Base-by-base conservation (phyloP, 2,113 vertebrate species). In the Acrocephalus kingi region DNA sequence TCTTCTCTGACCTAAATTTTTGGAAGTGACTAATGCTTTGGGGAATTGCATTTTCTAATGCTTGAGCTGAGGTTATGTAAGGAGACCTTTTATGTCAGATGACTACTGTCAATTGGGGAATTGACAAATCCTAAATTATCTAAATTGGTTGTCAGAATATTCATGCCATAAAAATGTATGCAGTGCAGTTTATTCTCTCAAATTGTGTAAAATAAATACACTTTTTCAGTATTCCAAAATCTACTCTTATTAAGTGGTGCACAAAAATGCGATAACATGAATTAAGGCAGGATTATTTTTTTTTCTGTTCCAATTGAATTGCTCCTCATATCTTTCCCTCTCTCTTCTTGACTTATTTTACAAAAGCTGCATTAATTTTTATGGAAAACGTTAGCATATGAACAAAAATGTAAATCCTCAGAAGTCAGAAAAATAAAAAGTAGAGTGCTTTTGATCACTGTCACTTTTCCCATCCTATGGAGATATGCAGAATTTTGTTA, bases 1-100 rank as follows among this genome's bases (percentile, higher is more conserved):
- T 89, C 43, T 72, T 87, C 71, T 91, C 87, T 95, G 93, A 94
- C 94, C 91, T 94, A 71, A 83, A 85, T 96, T 93, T 95, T 94
- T 49, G 5, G 31, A 91, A 91, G 69, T 63, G 72, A 69, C 35
- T 90, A 80, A 90, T 76, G 51, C 90, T 93, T 85, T 58, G 39
- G 78, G 78, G 90, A 67, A 80, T 51, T 90, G 63, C 16, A 39
- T 90, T 93, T 96, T 88, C 55, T 77, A 85, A 49, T 80, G 39
- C 75, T 77, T 76, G 43, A 90, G n/a, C 62, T 90, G 43, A 88
- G 71, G 79, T 93, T 96, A 95, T 48, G 3, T 93, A 56, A 95
- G 67, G 67, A 93, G 82, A 89, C 30, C 41, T 84, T 87, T 91
- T 59, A 67, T 68, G 45, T 54, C 55, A 56, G 55, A 51, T 41